A percentile compares a stretch with the other conserved stretches of the same genome.
Conservation (phyloP, 2,888 invertebrate species). For the Tholera decimalis region DNA sequence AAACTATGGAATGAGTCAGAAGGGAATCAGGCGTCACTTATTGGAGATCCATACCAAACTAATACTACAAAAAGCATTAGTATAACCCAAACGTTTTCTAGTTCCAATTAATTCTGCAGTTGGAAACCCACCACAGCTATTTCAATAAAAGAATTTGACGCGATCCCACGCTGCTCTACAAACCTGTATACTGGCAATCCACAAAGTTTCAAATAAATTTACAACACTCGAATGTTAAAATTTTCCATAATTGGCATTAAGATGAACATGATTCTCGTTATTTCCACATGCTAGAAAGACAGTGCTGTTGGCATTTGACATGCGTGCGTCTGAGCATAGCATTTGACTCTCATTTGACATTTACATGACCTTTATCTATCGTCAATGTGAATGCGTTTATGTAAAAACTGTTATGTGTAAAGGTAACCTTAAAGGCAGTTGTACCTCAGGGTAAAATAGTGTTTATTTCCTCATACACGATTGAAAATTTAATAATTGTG, state of each 20-base stretch:
- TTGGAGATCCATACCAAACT: too few species aligned
- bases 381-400: constrained; percentile 48
- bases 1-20: too few species aligned
- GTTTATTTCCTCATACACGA: background rate
- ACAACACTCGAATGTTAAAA: constrained; percentile 6
- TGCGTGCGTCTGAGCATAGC: constrained; percentile 36
- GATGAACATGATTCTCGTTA: constrained; percentile 36
- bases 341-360: constrained; percentile 69
- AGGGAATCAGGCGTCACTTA: too few species aligned
- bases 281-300: constrained; percentile 36
- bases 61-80: too few species aligned
- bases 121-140: background rate
- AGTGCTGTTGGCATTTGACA: constrained; percentile 49
- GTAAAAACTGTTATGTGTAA: constrained; percentile 54
- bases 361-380: constrained; percentile 69
- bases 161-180: background rate
- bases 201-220: background rate
- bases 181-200: background rate
- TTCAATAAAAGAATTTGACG: background rate
- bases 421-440: constrained; percentile 20
- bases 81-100: too few species aligned
- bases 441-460: constrained; percentile 1
- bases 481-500: background rate
- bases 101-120: too few species aligned
- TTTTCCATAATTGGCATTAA: constrained; percentile 42